phyloP scores from a whole-genome alignment of 1,140 invertebrate species.

The Heliconius eleuchia region DNA sequence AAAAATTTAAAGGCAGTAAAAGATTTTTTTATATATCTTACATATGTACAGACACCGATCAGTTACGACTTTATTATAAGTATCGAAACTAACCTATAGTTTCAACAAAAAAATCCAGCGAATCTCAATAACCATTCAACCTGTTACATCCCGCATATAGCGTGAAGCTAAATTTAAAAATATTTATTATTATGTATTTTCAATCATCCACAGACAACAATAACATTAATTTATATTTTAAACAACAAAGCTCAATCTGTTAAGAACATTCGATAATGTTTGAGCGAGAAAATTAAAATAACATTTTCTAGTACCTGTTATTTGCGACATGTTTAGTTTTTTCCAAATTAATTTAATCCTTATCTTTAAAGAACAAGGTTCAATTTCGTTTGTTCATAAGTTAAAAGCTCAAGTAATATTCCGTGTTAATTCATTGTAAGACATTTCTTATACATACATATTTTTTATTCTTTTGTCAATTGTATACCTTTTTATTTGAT shows the following conservation, averaged over 20 bases:
- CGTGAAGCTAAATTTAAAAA: too few species aligned
- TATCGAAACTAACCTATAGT: too few species aligned
- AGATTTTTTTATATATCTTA: too few species aligned
- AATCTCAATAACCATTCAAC: too few species aligned
- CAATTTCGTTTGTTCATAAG: neutral
- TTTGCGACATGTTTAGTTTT: neutral
- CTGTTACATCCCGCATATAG: too few species aligned
- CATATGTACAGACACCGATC: too few species aligned
- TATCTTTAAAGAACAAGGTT: neutral
- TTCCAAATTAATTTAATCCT: neutral
- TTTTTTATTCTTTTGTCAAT: neutral
- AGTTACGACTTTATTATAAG: too few species aligned
- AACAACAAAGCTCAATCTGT: slow-evolving; percentile 6
- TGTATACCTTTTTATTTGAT: slow-evolving; percentile 2
- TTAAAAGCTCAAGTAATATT: slow-evolving; percentile 7
- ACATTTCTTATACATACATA: neutral
- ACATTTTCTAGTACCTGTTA: neutral
- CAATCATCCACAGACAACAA: too few species aligned
- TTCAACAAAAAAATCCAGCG: too few species aligned
- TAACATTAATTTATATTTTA: too few species aligned
- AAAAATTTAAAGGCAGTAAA: too few species aligned
- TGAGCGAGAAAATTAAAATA: slow-evolving; percentile 22
- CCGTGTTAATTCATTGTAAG: slow-evolving; percentile 14
- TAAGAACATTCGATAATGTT: slow-evolving; percentile 17
- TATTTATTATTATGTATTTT: too few species aligned